Conservation (phyloP, 2,113 vertebrate species). For the Dasyprocta punctata region DNA sequence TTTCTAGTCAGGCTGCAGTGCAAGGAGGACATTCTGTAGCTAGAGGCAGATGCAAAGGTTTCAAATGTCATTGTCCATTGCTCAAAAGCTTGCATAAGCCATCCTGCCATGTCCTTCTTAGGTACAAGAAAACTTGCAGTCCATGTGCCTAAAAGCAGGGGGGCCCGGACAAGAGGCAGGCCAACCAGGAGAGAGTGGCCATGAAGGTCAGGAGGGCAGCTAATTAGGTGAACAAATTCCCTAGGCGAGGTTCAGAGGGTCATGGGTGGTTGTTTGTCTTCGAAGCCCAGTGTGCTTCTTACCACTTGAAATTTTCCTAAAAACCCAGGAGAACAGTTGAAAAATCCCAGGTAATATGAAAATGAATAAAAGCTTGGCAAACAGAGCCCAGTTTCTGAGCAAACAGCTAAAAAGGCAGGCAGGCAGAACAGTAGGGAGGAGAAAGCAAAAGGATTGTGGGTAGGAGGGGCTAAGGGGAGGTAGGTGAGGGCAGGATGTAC, state of each 20-base stretch:
- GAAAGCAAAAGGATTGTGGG: neutral
- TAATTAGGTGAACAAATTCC: neutral
- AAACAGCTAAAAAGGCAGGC: slow-evolving; percentile 65
- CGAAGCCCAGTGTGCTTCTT: slow-evolving; percentile 44
- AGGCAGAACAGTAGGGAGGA: neutral
- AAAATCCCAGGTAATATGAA: slow-evolving; percentile 80
- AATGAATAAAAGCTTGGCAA: slow-evolving; percentile 79
- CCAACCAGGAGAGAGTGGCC: neutral
- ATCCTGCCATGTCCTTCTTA: neutral
- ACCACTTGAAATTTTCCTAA: slow-evolving; percentile 75
- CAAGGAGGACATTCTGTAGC: neutral
- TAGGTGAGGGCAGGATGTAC: neutral
- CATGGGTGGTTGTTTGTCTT: slow-evolving; percentile 57
- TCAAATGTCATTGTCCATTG: neutral
- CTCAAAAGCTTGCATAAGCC: neutral
- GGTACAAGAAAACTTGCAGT: neutral
- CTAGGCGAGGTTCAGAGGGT: neutral
- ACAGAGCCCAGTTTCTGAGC: slow-evolving; percentile 77
- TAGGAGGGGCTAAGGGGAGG: neutral
- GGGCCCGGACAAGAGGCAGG: neutral
- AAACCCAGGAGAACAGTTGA: slow-evolving; percentile 77
- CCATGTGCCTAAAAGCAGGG: neutral
- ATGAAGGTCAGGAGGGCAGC: neutral
- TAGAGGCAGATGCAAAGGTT: neutral
- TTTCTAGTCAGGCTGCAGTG: neutral